Base-by-base conservation (phyloP, 2,113 vertebrate genomes). In the Cettia cetti region DNA sequence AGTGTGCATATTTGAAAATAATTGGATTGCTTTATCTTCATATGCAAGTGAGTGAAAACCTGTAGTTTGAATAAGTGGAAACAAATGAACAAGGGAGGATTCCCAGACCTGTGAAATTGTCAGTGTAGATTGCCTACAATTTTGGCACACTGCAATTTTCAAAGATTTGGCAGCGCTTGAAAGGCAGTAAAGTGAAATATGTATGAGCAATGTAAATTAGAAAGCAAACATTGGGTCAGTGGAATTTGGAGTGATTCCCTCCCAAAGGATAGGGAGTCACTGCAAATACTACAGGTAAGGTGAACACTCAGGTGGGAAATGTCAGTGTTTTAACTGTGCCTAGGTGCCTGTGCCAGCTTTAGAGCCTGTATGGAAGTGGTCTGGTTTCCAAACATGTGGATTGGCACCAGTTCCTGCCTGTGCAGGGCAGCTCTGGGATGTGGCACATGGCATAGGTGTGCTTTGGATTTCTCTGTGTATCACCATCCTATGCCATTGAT, bases 81-180 rank as follows among this genome's bases (percentile, higher is more conserved):
- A 76, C 37, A 71, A 85, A 79, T 82, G 82, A 93, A 37, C 27
- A 39, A 87, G 70, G 84, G 74, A 94, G 83, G 77, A 85, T 84
- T 86, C 70, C 74, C 40, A 91, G 86, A 66, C 69, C 72, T 86
- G 60, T 68, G 89, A 91, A 94, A 87, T 61, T 80, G 74, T 82
- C 61, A 27, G 65, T 72, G 74, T 64, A 61, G 61, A 71, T 84
- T 92, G 91, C 84, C 83, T 85, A 22, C 78, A 72, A 23, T 61
- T 95, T 76, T 92, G 81, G 49, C 61, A 91, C 57, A 17, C 20
- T 76, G 84, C 84, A 82, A 54, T 91, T 96, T 87, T 60, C 83
- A 26, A 68, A 82, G 57, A 42, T 79, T 61, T 69, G 74, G 61
- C 24, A 8, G 71, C 5, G 7, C 57, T 79, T 72, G 70, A 87